Conservation (phyloP, 2,888 invertebrate genomes). For the Cetonia aurata region DNA sequence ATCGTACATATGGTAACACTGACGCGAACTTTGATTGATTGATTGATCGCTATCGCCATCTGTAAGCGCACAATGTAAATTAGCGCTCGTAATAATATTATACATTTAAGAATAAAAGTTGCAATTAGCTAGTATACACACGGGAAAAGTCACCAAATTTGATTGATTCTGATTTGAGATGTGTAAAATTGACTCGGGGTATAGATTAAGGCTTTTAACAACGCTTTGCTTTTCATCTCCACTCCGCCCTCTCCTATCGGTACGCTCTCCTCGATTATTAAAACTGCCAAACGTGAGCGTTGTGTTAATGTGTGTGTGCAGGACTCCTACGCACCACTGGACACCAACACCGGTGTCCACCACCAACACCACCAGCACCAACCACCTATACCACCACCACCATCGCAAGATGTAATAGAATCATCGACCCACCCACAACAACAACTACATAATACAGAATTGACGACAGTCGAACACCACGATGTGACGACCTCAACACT, state of each 20-base stretch:
- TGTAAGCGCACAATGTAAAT: no score
- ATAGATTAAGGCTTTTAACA: not conserved
- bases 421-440: constrained; percentile 14
- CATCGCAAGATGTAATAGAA: constrained; percentile 1
- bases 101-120: no score
- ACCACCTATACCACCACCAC: not conserved
- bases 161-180: no score
- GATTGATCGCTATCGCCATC: no score
- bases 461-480: constrained; percentile 19
- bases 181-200: no score
- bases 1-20: no score
- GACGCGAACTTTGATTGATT: no score
- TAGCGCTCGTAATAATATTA: no score
- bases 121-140: no score
- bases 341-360: constrained; percentile 32
- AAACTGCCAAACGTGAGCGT: constrained; percentile 4
- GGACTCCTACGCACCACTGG: constrained; percentile 41
- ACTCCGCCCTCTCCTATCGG: constrained; percentile 4
- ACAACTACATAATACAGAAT: constrained; percentile 25
- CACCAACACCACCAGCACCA: constrained; percentile 26
- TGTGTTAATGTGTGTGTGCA: constrained; percentile 28
- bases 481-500: constrained; percentile 1
- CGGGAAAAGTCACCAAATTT: no score
- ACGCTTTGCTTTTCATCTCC: not conserved
- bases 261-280: constrained; percentile 25